phyloP scores from a whole-genome alignment of 2,888 invertebrate species.

The Dermolepida albohirtum region DNA sequence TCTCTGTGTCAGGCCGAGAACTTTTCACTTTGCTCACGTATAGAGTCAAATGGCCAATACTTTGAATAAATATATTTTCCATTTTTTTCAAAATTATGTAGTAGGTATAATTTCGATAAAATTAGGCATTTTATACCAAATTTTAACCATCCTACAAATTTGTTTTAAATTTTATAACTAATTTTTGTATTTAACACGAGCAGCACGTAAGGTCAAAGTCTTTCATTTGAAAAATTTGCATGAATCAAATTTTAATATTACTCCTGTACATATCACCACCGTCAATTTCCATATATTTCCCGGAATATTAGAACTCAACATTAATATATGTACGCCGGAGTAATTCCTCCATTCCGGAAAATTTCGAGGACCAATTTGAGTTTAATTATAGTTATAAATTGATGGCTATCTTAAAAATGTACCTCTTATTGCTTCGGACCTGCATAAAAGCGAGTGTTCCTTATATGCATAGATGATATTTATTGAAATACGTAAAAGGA shows the following conservation, averaged over 20 bases:
- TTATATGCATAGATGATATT: constrained; percentile 21
- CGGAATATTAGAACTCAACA: constrained; percentile 2
- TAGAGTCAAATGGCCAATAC: no score
- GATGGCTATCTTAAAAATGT: constrained; percentile 15
- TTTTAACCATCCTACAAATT: no score
- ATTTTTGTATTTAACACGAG: no score
- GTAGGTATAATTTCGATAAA: no score
- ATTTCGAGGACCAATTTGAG: constrained; percentile 15
- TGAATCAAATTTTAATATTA: constrained; percentile 26
- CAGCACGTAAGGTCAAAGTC: neutral
- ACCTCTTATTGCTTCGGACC: constrained; percentile 8
- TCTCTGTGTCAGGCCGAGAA: no score
- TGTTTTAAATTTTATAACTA: no score
- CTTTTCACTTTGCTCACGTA: no score
- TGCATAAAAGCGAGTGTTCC: neutral
- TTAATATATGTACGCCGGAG: neutral
- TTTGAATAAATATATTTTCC: no score
- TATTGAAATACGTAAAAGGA: constrained; percentile 23
- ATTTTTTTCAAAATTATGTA: no score
- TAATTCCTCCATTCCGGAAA: neutral
- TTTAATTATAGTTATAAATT: constrained; percentile 25
- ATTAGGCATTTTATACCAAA: no score
- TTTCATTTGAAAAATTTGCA: constrained; percentile 28
- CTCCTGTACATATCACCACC: constrained; percentile 10
- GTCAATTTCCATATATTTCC: constrained; percentile 26